These are phyloP conservation scores for Neria commutata DNA, from an alignment of 2,888 invertebrate genomes.

Conservation along the genomic window DNA sequence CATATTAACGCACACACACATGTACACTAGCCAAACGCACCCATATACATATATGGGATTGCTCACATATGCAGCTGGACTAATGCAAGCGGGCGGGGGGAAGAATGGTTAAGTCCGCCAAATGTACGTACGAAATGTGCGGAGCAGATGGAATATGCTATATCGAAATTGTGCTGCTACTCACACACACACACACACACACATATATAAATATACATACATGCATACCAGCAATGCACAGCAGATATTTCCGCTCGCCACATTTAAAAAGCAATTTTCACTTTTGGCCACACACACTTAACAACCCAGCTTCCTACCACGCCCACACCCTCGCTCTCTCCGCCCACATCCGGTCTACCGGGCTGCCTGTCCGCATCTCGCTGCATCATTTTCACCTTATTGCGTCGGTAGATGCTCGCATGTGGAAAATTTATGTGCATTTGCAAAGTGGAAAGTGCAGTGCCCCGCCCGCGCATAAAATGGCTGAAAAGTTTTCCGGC, in stretches of 20 bases:
- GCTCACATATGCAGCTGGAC: constrained; percentile 23
- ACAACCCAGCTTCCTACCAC: too few species aligned
- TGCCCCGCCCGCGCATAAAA: neutral
- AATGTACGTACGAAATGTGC: neutral
- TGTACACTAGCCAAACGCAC: neutral
- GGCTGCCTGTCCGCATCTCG: too few species aligned
- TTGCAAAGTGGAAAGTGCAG: constrained; percentile 25
- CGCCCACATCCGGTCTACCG: too few species aligned
- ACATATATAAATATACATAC: neutral
- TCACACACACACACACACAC: neutral
- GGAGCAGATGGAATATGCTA: constrained; percentile 46
- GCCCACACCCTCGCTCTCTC: too few species aligned
- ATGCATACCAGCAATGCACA: neutral
- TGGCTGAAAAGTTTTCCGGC: too few species aligned
- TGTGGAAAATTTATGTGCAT: constrained; percentile 53
- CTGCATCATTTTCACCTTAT: neutral
- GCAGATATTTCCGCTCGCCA: neutral
- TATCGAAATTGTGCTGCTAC: constrained; percentile 41
- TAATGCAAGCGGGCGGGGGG: neutral
- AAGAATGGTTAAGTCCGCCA: constrained; percentile 20
- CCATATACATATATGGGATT: neutral
- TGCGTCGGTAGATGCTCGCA: too few species aligned
- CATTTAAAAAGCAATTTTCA: too few species aligned
- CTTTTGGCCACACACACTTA: too few species aligned
- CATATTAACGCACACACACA: constrained; percentile 45